Percentiles rank a stretch among this genome's conserved stretches.
Conservation (phyloP, 2,113 vertebrate genomes). For the Vulpes ferrilata region DNA sequence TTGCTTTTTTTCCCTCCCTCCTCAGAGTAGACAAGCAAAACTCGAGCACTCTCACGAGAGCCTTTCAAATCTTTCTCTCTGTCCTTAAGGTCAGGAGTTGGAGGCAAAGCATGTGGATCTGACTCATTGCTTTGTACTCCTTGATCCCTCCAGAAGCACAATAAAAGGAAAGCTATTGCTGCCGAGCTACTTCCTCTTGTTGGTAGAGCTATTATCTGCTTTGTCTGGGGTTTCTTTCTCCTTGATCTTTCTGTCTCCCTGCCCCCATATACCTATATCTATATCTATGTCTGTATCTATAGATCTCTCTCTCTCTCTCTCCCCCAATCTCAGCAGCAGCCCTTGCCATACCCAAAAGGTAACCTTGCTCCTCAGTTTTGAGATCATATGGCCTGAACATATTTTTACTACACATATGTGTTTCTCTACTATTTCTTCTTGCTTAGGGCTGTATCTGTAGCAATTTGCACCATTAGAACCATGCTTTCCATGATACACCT, state of each 20-base stretch:
- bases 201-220: background rate
- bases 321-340: background rate
- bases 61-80: background rate
- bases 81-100: background rate
- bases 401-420: background rate
- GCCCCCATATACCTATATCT: background rate
- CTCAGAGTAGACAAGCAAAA: background rate
- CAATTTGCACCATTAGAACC: background rate
- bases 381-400: background rate
- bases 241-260: background rate
- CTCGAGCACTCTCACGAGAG: background rate
- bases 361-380: background rate
- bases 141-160: background rate
- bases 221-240: background rate
- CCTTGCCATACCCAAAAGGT: background rate
- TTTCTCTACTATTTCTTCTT: background rate
- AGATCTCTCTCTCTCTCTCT: background rate
- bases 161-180: background rate
- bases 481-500: background rate
- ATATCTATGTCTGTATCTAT: too few species aligned
- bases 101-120: background rate
- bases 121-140: background rate
- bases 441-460: background rate
- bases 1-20: background rate
- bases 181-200: background rate